These are phyloP conservation scores for Geopemphigus sp. DNA, from an alignment of 1,140 invertebrate species.

Conservation along the genomic window DNA sequence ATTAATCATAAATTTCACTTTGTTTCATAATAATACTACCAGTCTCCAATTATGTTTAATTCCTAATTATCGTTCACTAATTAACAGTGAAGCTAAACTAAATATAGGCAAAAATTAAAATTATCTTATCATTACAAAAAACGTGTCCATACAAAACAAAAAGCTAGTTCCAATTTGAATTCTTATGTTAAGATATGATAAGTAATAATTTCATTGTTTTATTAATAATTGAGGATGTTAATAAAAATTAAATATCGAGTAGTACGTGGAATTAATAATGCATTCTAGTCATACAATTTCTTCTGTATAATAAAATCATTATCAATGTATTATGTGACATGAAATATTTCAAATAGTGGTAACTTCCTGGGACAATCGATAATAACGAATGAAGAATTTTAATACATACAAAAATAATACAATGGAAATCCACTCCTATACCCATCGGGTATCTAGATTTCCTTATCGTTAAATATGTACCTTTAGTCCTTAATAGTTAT, in stretches of 20 bases:
- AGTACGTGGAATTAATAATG: not conserved
- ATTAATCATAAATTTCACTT: no score
- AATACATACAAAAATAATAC: slow-evolving; percentile 24
- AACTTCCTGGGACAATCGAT: slow-evolving; percentile 10
- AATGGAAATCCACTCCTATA: not conserved
- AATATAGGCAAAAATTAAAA: no score
- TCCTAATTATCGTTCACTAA: no score
- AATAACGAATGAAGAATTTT: slow-evolving; percentile 24
- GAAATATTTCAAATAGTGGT: not conserved
- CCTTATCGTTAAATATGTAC: no score
- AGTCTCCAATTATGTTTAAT: no score
- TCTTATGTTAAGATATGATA: not conserved
- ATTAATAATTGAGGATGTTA: not conserved
- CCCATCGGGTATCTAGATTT: not conserved
- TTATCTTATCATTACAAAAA: no score
- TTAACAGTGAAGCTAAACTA: no score
- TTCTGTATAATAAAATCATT: slow-evolving; percentile 2
- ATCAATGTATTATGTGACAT: slow-evolving; percentile 14
- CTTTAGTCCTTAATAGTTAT: not conserved
- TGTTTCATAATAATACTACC: no score
- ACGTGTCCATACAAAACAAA: no score
- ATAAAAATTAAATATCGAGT: slow-evolving; percentile 1
- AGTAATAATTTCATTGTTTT: not conserved
- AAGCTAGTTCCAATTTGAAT: no score
- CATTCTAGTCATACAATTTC: not conserved